These are phyloP conservation scores for Cancer borealis DNA, from an alignment of 2,888 invertebrate species.

Conservation along the genomic window DNA sequence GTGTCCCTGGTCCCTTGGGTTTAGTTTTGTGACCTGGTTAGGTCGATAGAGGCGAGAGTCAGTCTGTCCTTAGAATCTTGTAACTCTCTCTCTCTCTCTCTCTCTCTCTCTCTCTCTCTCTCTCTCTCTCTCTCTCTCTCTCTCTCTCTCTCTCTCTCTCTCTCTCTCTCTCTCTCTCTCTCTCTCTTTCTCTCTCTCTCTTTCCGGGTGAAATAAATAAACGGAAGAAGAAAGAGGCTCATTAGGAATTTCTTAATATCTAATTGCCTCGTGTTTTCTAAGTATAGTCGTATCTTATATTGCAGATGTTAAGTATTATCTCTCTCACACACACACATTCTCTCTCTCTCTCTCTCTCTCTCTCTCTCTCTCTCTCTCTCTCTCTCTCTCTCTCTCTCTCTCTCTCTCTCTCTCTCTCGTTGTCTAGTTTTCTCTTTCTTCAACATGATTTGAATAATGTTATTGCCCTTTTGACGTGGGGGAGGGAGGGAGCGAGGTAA, in stretches of 20 bases:
- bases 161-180: constrained; percentile 23
- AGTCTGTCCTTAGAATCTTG: constrained; percentile 5
- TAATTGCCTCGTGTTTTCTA: constrained; percentile 31
- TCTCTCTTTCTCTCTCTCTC: neutral
- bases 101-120: constrained; percentile 45
- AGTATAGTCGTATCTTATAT: neutral
- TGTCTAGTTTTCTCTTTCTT: neutral
- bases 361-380: constrained; percentile 20
- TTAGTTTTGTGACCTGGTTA: constrained; percentile 37
- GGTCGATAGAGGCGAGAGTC: constrained; percentile 29
- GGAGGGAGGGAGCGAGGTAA: too few species aligned
- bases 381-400: constrained; percentile 12
- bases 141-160: constrained; percentile 41
- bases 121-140: constrained; percentile 45
- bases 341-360: neutral
- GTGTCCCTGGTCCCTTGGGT: constrained; percentile 3
- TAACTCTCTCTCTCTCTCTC: constrained; percentile 37
- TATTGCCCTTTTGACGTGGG: neutral
- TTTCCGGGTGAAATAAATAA: neutral
- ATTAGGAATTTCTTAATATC: neutral
- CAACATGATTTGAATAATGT: neutral
- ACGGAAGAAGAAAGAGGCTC: neutral
- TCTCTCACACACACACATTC: too few species aligned
- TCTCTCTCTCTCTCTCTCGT: constrained; percentile 7
- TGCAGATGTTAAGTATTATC: neutral